Evolutionary conservation across 1,140 invertebrate genomes (phyloP).

Genomic region (Galendromus occidentalis): DNA sequence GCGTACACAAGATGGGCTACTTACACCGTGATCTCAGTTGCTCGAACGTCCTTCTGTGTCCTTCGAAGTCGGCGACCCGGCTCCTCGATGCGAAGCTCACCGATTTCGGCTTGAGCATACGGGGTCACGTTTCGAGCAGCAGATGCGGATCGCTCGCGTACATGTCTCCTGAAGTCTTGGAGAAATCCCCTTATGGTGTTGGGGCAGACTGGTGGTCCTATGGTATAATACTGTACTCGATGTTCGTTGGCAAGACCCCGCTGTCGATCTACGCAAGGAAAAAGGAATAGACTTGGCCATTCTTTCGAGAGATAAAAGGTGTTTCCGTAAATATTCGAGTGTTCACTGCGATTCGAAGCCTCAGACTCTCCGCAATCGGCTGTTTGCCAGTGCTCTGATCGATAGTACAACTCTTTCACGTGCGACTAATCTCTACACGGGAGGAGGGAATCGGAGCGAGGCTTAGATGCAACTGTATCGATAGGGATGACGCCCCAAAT

Average conservation of each 20-base stretch:
- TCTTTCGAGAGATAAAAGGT: not conserved
- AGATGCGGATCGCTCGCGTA: slow-evolving; percentile 1
- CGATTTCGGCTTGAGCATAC: not conserved
- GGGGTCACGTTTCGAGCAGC: not conserved
- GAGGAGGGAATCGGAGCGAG: no score
- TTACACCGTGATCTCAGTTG: slow-evolving; percentile 9
- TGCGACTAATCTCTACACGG: no score
- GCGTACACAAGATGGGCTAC: slow-evolving; percentile 11
- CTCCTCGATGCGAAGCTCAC: slow-evolving; percentile 3
- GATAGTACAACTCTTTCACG: no score
- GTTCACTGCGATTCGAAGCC: no score
- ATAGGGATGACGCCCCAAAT: no score
- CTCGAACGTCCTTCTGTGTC: not conserved
- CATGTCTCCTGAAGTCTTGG: slow-evolving; percentile 14
- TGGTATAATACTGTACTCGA: slow-evolving; percentile 11
- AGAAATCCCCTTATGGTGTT: not conserved
- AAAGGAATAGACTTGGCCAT: not conserved
- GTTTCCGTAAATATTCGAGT: no score
- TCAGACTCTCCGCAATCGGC: no score
- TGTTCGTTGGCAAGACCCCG: slow-evolving; percentile 12
- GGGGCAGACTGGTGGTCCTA: slow-evolving; percentile 15
- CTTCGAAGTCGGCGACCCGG: not conserved
- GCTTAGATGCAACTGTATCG: no score
- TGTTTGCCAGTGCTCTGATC: no score
- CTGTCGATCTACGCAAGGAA: slow-evolving; percentile 11